Conservation (phyloP, 2,797 vertebrate genomes). For the Peromyscus nudipes region DNA sequence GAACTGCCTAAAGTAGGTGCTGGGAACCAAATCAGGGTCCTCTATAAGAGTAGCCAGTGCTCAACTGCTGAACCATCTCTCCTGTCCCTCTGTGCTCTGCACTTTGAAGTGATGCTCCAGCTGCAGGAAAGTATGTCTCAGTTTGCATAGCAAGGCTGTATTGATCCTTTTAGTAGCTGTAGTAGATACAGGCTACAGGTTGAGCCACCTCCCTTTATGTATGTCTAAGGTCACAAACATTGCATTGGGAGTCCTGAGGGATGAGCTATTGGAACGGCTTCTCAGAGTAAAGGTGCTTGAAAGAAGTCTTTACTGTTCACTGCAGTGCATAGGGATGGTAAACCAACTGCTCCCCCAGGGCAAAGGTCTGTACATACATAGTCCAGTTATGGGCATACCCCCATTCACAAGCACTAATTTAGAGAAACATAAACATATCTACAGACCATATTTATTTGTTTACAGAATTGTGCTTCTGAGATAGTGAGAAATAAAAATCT, state of each 20-base stretch:
- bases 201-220: background rate
- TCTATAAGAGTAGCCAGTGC: background rate
- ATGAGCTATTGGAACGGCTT: background rate
- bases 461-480: constrained; percentile 32
- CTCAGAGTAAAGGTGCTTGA: background rate
- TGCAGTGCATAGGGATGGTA: background rate
- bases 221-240: background rate
- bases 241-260: background rate
- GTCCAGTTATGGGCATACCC: background rate
- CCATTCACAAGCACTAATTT: constrained; percentile 7
- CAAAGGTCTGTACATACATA: background rate
- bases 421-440: constrained; percentile 45
- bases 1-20: background rate
- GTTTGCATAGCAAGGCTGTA: background rate
- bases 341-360: background rate
- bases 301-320: background rate
- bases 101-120: background rate
- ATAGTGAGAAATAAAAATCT: background rate
- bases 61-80: background rate
- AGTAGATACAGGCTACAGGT: background rate
- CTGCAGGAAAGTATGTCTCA: background rate
- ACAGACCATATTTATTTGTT: constrained; percentile 60
- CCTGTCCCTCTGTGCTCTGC: background rate
- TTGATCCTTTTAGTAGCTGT: background rate
- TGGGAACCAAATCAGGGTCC: background rate